These are phyloP conservation scores for Phylloscopus trochiloides DNA, from an alignment of 2,113 vertebrate genomes.

Conservation along the genomic window DNA sequence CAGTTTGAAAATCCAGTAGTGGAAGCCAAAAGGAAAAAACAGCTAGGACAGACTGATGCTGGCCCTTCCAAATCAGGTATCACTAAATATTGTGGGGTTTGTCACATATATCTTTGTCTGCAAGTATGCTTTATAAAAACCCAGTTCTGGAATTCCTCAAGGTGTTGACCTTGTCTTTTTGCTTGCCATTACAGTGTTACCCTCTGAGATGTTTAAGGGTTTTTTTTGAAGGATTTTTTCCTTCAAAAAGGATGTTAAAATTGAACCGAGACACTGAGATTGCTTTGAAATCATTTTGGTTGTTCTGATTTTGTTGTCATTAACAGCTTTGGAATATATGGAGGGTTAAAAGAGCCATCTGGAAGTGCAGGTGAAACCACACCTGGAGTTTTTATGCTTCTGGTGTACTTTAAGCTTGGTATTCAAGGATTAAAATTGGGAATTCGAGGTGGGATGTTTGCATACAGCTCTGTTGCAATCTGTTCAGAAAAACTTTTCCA, in stretches of 20 bases:
- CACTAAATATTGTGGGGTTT: not conserved
- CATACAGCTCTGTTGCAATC: not conserved
- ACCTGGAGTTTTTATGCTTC: not conserved
- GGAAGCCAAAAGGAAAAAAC: conserved; percentile 92
- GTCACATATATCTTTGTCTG: not conserved
- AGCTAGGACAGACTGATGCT: conserved; percentile 71
- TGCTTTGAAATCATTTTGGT: not conserved
- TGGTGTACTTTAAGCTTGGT: not conserved
- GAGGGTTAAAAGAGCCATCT: not conserved
- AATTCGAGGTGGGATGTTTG: not conserved
- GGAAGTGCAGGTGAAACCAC: not conserved
- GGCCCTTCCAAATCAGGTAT: conserved; percentile 75
- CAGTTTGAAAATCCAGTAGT: conserved; percentile 98
- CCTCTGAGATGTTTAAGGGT: not conserved
- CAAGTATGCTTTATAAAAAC: not conserved
- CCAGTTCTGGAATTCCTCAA: not conserved
- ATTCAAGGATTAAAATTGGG: not conserved
- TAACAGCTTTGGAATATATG: not conserved
- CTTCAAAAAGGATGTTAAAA: not conserved
- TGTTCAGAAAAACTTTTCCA: not conserved
- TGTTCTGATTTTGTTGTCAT: not conserved
- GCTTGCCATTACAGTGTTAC: not conserved
- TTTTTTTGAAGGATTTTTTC: not conserved
- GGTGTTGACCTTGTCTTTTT: not conserved
- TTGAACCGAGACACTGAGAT: not conserved